Conservation (phyloP, 2,888 invertebrate species). For the Vannuccia rotundouncinata region DNA sequence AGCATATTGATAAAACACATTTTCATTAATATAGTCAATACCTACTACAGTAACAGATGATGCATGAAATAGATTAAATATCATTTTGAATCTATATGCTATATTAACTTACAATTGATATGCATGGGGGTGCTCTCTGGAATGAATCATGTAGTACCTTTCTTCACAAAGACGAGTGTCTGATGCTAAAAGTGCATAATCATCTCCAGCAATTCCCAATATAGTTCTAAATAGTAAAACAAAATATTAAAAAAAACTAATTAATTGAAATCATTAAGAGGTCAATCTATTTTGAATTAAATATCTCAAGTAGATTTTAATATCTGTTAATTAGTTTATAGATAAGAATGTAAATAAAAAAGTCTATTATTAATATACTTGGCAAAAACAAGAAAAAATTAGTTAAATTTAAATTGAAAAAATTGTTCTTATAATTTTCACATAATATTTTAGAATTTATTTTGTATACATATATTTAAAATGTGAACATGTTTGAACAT, state of each 20-base stretch:
- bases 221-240: slow-evolving; percentile 67
- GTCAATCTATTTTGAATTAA: too few relatives aligned
- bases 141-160: slow-evolving; percentile 73
- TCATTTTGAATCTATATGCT: neutral
- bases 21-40: neutral
- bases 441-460: too few relatives aligned
- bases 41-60: too few relatives aligned
- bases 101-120: slow-evolving; percentile 64
- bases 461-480: too few relatives aligned
- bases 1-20: neutral
- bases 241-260: neutral
- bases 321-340: too few relatives aligned
- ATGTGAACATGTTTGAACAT: too few relatives aligned
- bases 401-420: too few relatives aligned
- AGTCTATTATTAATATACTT: too few relatives aligned
- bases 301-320: too few relatives aligned
- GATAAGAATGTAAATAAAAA: too few relatives aligned
- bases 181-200: slow-evolving; percentile 86
- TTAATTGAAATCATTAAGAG: neutral
- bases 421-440: too few relatives aligned
- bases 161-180: slow-evolving; percentile 87
- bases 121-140: slow-evolving; percentile 78
- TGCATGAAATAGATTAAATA: neutral
- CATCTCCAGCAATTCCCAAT: slow-evolving; percentile 88
- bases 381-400: too few relatives aligned